Base-by-base conservation (phyloP, 2,888 invertebrate genomes). In the Metellina segmentata region DNA sequence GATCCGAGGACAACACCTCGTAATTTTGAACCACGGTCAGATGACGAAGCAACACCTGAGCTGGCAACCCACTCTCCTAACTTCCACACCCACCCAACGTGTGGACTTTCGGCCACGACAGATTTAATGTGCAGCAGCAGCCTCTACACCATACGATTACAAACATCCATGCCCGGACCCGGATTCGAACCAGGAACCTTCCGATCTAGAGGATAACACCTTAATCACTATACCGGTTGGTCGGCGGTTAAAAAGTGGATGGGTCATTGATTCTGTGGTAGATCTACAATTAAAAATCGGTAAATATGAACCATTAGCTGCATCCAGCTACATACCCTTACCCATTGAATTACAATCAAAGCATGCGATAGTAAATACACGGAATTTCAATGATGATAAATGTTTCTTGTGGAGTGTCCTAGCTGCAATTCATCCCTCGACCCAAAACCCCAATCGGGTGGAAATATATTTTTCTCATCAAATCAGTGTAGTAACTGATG, bases 391-490 rank as follows among this genome's bases (percentile, higher is more conserved):
- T 7, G 79, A 81, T 6, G 1, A 53, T 11, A 52, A 34, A n/a
- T 81, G 79, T 6, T 81, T 81, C 51, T 7, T 81, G 6, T 81
- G 81, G 81, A 69, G 69, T 34, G 16, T 61, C 7, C 13, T 81
- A 69, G 61, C 81, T 9, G 53, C 9, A 48, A 1, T 81, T 7
- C 16, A 81, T 69, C 48, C 69, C 16, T 4, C 7, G 16, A 20
- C 7, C 9, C 5, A 19, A 16, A 69, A 81, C 48, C 53, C 19
- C 6, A 9, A 34, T 69, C 6, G 69, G 8, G 48, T 81, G 7
- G 8, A 53, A 11, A 34, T 69, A 9, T 81, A 81, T 34, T 7
- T 7, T 2, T 11, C n/a, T 11, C 34, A 69, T 34, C 13, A 69
- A 9, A 13, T 69, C 11, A 19, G 13, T 6, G 16, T 81, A 8